Percentiles rank a stretch among this genome's conserved stretches.
Evolutionary conservation across 2,888 invertebrate species (phyloP).

Genomic region (Choreutis nemorana): DNA sequence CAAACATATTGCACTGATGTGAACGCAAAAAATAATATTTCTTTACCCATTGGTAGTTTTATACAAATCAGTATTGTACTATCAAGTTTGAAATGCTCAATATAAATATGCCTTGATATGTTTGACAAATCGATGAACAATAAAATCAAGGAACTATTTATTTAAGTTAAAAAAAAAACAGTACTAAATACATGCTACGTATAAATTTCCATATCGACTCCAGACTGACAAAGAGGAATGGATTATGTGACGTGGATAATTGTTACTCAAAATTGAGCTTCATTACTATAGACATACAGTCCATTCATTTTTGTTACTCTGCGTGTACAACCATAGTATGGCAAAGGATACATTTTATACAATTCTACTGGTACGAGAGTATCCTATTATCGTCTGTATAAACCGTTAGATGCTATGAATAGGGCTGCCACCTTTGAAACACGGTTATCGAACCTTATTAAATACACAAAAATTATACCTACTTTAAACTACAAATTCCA

Average conservation of each 20-base stretch:
- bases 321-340: constrained; percentile 16
- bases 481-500: too few relatives aligned
- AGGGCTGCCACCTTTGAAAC: too few relatives aligned
- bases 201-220: too few relatives aligned
- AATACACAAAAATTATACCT: too few relatives aligned
- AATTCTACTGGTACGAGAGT: background rate
- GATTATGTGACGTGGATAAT: too few relatives aligned
- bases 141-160: constrained; percentile 20
- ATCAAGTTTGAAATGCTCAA: too few relatives aligned
- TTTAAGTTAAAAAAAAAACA: constrained; percentile 15
- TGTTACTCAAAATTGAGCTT: too few relatives aligned
- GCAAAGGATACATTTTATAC: constrained; percentile 28
- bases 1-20: constrained; percentile 23
- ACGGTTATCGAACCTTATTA: too few relatives aligned
- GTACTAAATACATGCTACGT: constrained; percentile 9
- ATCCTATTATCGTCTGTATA: too few relatives aligned
- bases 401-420: too few relatives aligned
- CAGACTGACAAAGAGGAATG: too few relatives aligned
- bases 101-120: constrained; percentile 28
- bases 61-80: constrained; percentile 10
- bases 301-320: background rate
- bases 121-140: constrained; percentile 21
- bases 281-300: constrained; percentile 1
- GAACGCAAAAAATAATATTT: background rate
- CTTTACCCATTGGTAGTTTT: background rate